Evolutionary conservation across 2,797 vertebrate species (phyloP).

Genomic region (Lepilemur septentrionalis): DNA sequence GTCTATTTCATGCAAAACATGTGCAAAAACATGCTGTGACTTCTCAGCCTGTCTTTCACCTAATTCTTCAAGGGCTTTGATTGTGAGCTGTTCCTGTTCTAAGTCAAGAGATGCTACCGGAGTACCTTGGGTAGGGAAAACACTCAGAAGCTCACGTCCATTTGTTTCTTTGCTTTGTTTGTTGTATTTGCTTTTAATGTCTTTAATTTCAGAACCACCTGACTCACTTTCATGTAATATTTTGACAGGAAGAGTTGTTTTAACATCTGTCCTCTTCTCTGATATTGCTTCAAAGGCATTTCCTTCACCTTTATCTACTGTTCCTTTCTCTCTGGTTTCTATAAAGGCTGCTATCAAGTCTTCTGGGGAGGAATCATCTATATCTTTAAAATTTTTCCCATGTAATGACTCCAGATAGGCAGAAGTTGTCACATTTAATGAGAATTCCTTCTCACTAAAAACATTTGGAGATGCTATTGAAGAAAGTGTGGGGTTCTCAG

Average conservation of each 20-base stretch:
- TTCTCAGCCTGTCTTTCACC: slow-evolving; percentile 81
- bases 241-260: neutral
- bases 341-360: slow-evolving; percentile 30
- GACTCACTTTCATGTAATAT: neutral
- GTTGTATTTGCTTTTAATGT: neutral
- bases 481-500: neutral
- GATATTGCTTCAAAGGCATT: neutral
- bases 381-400: slow-evolving; percentile 81
- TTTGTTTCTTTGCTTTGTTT: slow-evolving; percentile 13
- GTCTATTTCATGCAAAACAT: neutral
- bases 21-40: slow-evolving; percentile 22
- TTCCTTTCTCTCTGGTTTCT: slow-evolving; percentile 45
- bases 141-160: neutral
- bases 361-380: slow-evolving; percentile 83
- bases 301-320: neutral
- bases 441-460: neutral
- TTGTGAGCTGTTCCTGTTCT: slow-evolving; percentile 90
- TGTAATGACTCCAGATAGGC: neutral
- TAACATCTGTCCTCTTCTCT: neutral
- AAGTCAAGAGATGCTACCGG: slow-evolving; percentile 84
- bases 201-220: slow-evolving; percentile 22
- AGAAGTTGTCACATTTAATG: neutral
- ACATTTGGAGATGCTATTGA: neutral
- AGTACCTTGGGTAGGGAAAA: slow-evolving; percentile 10
- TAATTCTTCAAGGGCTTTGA: slow-evolving; percentile 89